Percentiles rank a stretch among this genome's conserved stretches.
Conservation (phyloP, 2,797 vertebrate genomes). For the Balearica regulorum region DNA sequence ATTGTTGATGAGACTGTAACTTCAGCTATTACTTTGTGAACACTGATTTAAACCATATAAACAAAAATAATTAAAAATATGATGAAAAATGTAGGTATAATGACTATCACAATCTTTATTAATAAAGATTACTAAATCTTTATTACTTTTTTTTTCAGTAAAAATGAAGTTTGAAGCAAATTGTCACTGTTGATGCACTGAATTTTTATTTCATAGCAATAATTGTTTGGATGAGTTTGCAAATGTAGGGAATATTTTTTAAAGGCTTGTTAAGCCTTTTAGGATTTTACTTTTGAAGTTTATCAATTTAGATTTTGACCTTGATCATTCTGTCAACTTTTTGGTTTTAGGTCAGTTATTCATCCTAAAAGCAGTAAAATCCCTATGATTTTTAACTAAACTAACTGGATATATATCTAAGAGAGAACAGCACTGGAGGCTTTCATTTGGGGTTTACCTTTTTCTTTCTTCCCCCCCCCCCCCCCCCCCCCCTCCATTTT, state of each 20-base stretch:
- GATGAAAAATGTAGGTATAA: neutral
- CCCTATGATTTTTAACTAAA: neutral
- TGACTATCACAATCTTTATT: neutral
- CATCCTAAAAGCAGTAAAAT: neutral
- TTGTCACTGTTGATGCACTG: neutral
- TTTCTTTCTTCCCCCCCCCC: neutral
- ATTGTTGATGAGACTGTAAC: constrained; percentile 17
- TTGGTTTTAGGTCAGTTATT: neutral
- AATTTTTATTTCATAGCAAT: neutral
- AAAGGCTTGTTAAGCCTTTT: neutral
- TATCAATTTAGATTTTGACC: neutral
- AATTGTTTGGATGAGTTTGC: neutral
- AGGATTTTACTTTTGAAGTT: neutral
- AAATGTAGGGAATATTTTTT: neutral
- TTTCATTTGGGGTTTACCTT: neutral
- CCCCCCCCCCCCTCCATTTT: neutral
- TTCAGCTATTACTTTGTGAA: neutral
- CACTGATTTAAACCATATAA: neutral
- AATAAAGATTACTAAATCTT: neutral
- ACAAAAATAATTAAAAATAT: neutral
- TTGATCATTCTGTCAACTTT: neutral
- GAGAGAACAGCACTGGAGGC: neutral
- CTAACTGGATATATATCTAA: neutral
- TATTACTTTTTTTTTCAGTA: neutral
- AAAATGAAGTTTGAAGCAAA: neutral